phyloP scores from a whole-genome alignment of 2,797 vertebrate genomes.

The Lycodopsis pacificus region DNA sequence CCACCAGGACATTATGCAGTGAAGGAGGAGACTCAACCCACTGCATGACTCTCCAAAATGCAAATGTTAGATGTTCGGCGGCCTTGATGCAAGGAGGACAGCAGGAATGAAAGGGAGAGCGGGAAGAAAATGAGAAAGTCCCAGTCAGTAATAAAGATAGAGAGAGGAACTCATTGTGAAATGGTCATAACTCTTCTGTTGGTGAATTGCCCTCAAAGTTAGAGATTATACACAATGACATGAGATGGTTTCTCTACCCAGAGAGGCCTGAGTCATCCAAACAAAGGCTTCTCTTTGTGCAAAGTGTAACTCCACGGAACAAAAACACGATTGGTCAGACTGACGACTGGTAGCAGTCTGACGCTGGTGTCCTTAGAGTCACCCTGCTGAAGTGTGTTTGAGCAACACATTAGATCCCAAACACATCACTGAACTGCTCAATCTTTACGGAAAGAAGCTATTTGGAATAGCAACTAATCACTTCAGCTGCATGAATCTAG shows the following conservation, averaged over 20 bases:
- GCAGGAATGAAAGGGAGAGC: slow-evolving; percentile 43
- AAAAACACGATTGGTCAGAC: slow-evolving; percentile 21
- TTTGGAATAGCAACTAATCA: slow-evolving; percentile 11
- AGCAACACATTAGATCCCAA: slow-evolving; percentile 18
- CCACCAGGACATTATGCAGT: slow-evolving; percentile 49
- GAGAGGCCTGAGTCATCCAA: slow-evolving; percentile 24
- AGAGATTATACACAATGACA: slow-evolving; percentile 40
- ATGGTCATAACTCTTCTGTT: slow-evolving; percentile 34
- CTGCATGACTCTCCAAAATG: slow-evolving; percentile 27
- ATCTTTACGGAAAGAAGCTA: neutral
- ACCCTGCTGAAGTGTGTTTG: slow-evolving; percentile 12
- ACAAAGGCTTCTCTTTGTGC: slow-evolving; percentile 31
- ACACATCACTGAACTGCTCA: slow-evolving; percentile 16
- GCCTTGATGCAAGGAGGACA: slow-evolving; percentile 39
- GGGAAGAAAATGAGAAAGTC: slow-evolving; percentile 24
- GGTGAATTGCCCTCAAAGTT: slow-evolving; percentile 20
- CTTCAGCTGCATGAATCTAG: slow-evolving; percentile 9
- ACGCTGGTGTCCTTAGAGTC: slow-evolving; percentile 28
- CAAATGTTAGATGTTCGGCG: slow-evolving; percentile 21
- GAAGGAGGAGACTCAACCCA: slow-evolving; percentile 24
- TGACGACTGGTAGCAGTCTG: neutral
- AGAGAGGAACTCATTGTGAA: slow-evolving; percentile 25
- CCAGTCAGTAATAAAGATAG: slow-evolving; percentile 40
- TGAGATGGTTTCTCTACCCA: slow-evolving; percentile 45
- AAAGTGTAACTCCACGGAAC: slow-evolving; percentile 20